phyloP scores from a whole-genome alignment of 2,797 vertebrate genomes.

The Chelidonichthys spinosus region DNA sequence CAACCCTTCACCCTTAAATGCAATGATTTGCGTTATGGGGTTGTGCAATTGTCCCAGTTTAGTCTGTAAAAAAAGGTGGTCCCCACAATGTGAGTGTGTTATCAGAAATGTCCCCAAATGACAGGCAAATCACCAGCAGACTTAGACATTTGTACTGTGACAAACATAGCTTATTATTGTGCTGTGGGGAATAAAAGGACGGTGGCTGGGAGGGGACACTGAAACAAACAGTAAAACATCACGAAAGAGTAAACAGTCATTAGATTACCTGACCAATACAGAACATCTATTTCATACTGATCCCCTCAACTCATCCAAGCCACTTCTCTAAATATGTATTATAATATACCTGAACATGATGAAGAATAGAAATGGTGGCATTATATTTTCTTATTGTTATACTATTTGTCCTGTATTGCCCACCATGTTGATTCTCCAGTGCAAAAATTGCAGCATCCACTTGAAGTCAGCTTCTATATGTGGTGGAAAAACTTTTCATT shows the following conservation, averaged over 20 bases:
- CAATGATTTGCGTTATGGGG: no score
- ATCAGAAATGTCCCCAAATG: no score
- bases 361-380: neutral
- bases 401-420: neutral
- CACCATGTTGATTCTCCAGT: neutral
- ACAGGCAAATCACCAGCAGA: neutral
- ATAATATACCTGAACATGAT: neutral
- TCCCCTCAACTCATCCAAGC: neutral
- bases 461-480: neutral
- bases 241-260: neutral
- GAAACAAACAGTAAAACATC: constrained; percentile 16
- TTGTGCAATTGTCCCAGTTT: no score
- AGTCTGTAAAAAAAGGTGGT: no score
- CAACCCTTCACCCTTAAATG: no score
- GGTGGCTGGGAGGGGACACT: constrained; percentile 12
- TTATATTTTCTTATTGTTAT: neutral
- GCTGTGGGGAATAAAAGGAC: constrained; percentile 38
- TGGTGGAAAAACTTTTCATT: neutral
- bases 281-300: neutral
- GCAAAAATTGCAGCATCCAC: neutral
- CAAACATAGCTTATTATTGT: constrained; percentile 76
- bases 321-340: neutral
- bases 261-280: neutral
- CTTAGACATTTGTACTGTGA: constrained; percentile 65
- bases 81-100: no score